Evolutionary conservation across 2,797 vertebrate species (phyloP).

Genomic region (Tragopan temminckii): DNA sequence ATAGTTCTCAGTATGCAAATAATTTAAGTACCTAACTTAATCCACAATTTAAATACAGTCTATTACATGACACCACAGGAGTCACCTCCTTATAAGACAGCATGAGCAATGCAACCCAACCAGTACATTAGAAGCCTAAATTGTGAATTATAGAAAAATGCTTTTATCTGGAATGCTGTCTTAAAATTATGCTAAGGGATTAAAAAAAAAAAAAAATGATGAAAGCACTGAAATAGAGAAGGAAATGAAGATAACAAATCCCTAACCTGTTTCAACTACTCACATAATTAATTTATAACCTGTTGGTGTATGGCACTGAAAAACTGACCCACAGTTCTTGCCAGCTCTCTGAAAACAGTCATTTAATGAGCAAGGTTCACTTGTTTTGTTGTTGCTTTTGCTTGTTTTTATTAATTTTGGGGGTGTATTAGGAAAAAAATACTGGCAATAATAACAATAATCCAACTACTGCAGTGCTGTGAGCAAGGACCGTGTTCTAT

Average conservation of each 20-base stretch:
- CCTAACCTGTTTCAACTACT: not conserved
- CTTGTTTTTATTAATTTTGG: not conserved
- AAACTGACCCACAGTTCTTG: not conserved
- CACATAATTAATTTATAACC: not conserved
- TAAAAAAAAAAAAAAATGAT: not conserved
- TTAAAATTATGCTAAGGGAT: not conserved
- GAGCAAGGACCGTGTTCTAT: not conserved
- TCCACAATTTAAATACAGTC: not conserved
- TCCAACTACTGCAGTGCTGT: not conserved
- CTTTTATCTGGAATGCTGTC: not conserved
- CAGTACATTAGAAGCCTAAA: not conserved
- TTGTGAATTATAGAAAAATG: not conserved
- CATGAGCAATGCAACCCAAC: not conserved
- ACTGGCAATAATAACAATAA: not conserved
- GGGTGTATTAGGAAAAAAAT: not conserved
- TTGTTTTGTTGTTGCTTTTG: not conserved
- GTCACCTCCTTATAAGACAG: not conserved
- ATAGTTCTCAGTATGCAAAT: conserved; percentile 34
- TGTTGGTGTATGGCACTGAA: not conserved
- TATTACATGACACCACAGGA: not conserved
- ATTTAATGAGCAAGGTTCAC: not conserved
- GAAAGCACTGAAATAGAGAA: not conserved
- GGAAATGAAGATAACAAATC: not conserved
- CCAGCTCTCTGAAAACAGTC: conserved; percentile 13
- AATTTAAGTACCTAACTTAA: not conserved